Evolutionary conservation across 1,140 invertebrate genomes (phyloP).

Genomic region (Plodia interpunctella): DNA sequence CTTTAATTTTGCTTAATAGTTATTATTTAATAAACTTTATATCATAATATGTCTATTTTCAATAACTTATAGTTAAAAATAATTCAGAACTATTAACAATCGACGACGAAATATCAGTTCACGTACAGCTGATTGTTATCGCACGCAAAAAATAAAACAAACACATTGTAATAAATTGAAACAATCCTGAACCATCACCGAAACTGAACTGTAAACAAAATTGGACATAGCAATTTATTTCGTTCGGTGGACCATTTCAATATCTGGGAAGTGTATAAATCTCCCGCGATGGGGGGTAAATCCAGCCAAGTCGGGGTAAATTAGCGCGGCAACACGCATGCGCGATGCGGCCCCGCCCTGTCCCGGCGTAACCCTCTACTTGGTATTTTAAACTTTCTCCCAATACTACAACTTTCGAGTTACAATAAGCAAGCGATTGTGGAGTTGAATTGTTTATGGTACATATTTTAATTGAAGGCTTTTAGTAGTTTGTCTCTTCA

Average conservation of each 20-base stretch:
- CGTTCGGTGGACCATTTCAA: slow-evolving; percentile 1
- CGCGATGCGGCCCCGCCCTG: slow-evolving; percentile 10
- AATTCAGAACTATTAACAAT: too few species aligned
- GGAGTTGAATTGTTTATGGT: neutral
- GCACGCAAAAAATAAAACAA: neutral
- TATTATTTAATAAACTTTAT: too few species aligned
- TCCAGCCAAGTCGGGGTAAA: neutral
- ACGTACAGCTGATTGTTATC: neutral
- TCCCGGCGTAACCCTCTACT: neutral
- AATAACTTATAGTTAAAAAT: too few species aligned
- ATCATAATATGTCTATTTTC: too few species aligned
- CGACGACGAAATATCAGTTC: too few species aligned
- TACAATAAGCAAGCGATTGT: neutral
- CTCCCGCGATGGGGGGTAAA: slow-evolving; percentile 5
- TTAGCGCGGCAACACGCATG: neutral
- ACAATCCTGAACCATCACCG: neutral
- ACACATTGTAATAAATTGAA: neutral
- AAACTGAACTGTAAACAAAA: slow-evolving; percentile 2
- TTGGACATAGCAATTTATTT: neutral
- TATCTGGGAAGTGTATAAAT: slow-evolving; percentile 4
- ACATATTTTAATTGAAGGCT: neutral
- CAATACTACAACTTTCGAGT: neutral
- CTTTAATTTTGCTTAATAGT: too few species aligned
- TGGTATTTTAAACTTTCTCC: slow-evolving; percentile 8
- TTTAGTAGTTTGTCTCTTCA: neutral